A percentile compares a stretch with the other conserved stretches of the same genome.
phyloP scores from a whole-genome alignment of 1,140 invertebrate species.

The Rhysida immarginata region DNA sequence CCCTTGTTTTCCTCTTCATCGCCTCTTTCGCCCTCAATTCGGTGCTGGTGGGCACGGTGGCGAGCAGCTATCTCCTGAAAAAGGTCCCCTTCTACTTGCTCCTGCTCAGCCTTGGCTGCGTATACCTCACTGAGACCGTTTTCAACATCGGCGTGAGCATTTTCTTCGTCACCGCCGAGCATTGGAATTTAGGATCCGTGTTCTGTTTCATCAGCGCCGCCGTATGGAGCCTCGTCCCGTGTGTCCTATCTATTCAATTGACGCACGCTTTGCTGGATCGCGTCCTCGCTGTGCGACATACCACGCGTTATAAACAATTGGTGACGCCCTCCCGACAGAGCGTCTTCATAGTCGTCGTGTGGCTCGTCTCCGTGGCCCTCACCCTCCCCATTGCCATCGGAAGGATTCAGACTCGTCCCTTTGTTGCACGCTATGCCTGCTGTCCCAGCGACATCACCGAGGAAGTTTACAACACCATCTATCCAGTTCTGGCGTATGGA shows the following conservation, averaged over 20 bases:
- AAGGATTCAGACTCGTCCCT: neutral
- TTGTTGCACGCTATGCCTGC: neutral
- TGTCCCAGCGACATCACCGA: neutral
- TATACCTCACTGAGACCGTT: neutral
- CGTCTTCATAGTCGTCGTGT: neutral
- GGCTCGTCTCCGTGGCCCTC: neutral
- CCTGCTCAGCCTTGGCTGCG: neutral
- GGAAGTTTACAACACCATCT: neutral
- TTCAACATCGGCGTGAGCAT: neutral
- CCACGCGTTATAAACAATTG: neutral
- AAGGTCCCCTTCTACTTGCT: neutral
- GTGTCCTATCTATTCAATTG: neutral
- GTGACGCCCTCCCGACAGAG: neutral
- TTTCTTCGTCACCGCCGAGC: neutral
- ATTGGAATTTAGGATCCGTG: neutral
- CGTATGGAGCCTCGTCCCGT: neutral
- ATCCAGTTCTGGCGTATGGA: neutral
- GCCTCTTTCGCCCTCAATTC: neutral
- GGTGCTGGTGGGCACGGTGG: neutral
- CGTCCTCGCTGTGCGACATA: neutral
- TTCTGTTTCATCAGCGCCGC: neutral
- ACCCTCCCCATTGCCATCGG: neutral
- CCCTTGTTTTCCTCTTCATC: neutral
- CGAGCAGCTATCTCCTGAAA: neutral
- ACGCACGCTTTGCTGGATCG: neutral